phyloP scores from a whole-genome alignment of 2,888 invertebrate genomes.

The Acanthosoma haemorrhoidale region DNA sequence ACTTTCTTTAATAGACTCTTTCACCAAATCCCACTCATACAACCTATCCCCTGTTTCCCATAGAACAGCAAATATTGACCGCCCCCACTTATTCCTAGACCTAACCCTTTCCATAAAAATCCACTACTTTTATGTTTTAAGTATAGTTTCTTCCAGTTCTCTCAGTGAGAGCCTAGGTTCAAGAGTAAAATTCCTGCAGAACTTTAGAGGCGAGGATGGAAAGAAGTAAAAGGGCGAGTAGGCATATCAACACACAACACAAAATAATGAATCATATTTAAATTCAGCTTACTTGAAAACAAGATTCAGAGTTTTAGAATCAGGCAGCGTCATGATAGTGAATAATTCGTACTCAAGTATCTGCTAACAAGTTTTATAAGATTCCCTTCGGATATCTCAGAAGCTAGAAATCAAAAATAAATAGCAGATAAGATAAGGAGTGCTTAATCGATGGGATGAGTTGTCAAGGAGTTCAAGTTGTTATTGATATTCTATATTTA shows the following conservation, averaged over 20 bases:
- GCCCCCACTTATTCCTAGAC: too few species aligned
- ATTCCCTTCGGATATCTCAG: background rate
- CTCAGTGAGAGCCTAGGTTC: too few species aligned
- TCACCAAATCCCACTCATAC: too few species aligned
- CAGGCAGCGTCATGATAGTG: background rate
- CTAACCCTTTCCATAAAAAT: too few species aligned
- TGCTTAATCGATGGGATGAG: conserved; percentile 4
- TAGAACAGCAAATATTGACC: too few species aligned
- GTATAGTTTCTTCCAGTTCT: too few species aligned
- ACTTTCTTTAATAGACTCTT: too few species aligned
- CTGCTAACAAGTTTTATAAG: background rate
- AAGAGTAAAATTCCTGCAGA: background rate
- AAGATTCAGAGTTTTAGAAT: conserved; percentile 15
- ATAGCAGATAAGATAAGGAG: background rate
- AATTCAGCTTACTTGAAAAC: conserved; percentile 17
- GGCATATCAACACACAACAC: too few species aligned
- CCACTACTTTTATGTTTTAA: too few species aligned
- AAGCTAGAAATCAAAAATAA: background rate
- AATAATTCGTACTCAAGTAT: background rate
- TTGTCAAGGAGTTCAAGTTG: background rate
- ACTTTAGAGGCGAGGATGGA: too few species aligned
- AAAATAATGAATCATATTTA: background rate
- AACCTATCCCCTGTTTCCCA: too few species aligned
- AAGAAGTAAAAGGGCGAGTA: too few species aligned
- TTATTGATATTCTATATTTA: background rate